Evolutionary conservation across 2,888 invertebrate genomes (phyloP).

Genomic region (Antitype chi): DNA sequence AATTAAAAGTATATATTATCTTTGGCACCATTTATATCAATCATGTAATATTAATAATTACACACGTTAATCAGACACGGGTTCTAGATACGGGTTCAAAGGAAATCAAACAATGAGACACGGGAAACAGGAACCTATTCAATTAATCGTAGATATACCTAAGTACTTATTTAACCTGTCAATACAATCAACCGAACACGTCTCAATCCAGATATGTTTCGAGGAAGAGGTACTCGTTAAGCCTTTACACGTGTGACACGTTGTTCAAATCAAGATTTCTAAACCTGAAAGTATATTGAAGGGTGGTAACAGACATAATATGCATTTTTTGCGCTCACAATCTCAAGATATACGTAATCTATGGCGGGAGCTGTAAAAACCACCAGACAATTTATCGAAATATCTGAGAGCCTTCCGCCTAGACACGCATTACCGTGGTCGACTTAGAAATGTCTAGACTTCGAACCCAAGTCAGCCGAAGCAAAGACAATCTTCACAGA

Average conservation of each 20-base stretch:
- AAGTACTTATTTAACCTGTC: neutral
- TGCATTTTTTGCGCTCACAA: neutral
- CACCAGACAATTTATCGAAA: too few relatives aligned
- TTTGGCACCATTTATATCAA: neutral
- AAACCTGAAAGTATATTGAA: neutral
- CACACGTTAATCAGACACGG: neutral
- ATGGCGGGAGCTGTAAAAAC: too few relatives aligned
- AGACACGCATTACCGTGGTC: too few relatives aligned
- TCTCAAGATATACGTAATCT: too few relatives aligned
- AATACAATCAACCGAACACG: neutral
- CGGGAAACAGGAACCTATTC: neutral
- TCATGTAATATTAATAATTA: neutral
- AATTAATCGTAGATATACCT: neutral
- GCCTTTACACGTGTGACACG: neutral
- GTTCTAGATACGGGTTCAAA: slow-evolving; percentile 1
- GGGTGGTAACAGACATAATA: neutral
- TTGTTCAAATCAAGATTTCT: neutral
- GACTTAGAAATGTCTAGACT: too few relatives aligned
- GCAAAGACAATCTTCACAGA: too few relatives aligned
- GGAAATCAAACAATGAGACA: slow-evolving; percentile 1
- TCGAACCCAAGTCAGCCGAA: too few relatives aligned
- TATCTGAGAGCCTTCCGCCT: too few relatives aligned
- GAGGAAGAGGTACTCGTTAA: neutral
- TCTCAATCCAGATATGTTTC: neutral
- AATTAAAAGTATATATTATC: neutral